Evolutionary conservation across 2,113 vertebrate species (phyloP).

Genomic region (Aleadryas rufinucha): DNA sequence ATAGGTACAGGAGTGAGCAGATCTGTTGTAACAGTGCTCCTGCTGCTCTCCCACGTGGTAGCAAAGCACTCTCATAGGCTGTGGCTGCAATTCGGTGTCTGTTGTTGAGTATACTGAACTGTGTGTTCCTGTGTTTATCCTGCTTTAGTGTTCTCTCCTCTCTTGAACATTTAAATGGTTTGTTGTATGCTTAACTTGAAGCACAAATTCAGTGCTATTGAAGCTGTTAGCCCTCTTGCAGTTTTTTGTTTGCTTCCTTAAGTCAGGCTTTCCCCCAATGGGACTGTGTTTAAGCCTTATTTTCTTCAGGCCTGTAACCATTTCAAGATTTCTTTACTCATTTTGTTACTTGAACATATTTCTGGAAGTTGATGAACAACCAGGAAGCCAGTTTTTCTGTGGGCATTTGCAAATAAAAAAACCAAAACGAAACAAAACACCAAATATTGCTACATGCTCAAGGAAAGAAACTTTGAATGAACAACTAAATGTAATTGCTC

Average conservation of each 20-base stretch:
- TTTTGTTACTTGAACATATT: neutral
- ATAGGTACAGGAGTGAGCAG: neutral
- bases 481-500: neutral
- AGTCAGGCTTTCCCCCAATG: neutral
- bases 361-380: neutral
- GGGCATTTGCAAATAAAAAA: neutral
- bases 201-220: neutral
- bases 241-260: neutral
- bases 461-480: neutral
- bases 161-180: neutral
- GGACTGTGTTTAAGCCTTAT: neutral
- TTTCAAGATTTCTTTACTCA: neutral
- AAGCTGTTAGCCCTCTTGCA: neutral
- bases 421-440: no score
- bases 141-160: neutral
- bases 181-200: neutral
- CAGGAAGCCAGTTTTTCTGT: neutral
- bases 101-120: neutral
- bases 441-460: neutral
- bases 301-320: neutral
- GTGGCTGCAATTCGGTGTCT: neutral
- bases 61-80: neutral
- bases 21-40: neutral
- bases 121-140: neutral
- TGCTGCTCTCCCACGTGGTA: accelerated